These are phyloP conservation scores for Nomada flava DNA, from an alignment of 2,888 invertebrate species.

Conservation along the genomic window DNA sequence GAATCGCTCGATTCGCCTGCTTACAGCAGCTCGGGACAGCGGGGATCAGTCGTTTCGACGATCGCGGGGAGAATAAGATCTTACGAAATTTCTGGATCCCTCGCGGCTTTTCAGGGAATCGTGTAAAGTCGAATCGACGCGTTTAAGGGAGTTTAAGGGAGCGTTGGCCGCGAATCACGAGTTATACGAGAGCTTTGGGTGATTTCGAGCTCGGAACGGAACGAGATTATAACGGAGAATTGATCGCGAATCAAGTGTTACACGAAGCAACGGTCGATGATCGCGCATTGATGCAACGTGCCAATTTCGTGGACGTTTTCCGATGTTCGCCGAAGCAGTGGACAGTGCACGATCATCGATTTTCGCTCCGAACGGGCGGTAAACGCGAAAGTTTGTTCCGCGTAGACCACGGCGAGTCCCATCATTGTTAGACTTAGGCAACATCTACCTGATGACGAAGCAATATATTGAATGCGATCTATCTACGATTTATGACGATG, in stretches of 20 bases:
- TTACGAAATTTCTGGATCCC: background rate
- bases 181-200: background rate
- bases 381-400: constrained; percentile 24
- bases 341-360: constrained; percentile 3
- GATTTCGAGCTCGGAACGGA: background rate
- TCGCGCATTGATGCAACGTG: constrained; percentile 34
- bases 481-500: constrained; percentile 71
- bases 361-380: background rate
- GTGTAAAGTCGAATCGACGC: background rate
- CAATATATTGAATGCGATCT: constrained; percentile 79
- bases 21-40: constrained; percentile 25
- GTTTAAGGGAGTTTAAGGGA: background rate
- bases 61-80: background rate
- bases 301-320: constrained; percentile 24
- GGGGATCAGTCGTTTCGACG: background rate
- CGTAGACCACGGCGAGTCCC: constrained; percentile 50
- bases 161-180: background rate
- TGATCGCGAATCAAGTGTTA: constrained; percentile 43
- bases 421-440: constrained; percentile 77
- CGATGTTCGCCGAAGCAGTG: constrained; percentile 19
- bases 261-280: constrained; percentile 35
- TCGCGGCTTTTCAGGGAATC: background rate
- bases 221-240: constrained; percentile 9
- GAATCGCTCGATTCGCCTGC: constrained; percentile 62
- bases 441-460: constrained; percentile 82